Base-by-base conservation (phyloP, 2,888 invertebrate genomes). In the Ennomos quercinarius region DNA sequence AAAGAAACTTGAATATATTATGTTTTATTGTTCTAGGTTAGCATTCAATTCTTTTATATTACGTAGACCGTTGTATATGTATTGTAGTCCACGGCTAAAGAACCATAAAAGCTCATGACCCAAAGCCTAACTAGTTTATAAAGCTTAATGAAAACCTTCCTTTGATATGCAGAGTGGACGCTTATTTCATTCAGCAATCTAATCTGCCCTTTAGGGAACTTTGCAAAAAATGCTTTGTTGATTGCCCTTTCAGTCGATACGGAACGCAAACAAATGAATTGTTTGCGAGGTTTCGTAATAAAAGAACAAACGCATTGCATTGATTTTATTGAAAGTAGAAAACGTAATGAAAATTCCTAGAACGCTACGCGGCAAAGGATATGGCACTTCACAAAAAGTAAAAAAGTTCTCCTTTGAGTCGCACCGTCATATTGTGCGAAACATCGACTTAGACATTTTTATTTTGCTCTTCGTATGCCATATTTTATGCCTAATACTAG, bases 101-200 rank as follows among this genome's bases (percentile, higher is more conserved):
- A 43, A 12, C 12, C 39, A 48, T 50, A 57, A 50, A 54, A 53
- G 43, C 44, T 54, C 43, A 41, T 34, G 56, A 57, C 57, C 57
- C 49, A 17, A 51, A 50, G 17, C 27, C 47, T 58, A 60, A 60
- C 57, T 57, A 61, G 50, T 57, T 58, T 60, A 53, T 63, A 59
- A 56, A 49, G 53, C 61, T 52, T 70, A 72, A 76, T 72, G 63
- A 76, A 77, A 76, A 52, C 58, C 58, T 58, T 45, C 56, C 75
- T 80, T 79, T 78, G 71, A 71, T 68, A 76, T 78, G 76, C 74
- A 75, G 72, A 76, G 67, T 67, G 54, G 56, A 64, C 61, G 54
- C 66, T 67, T 63, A 69, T 70, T 73, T 71, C 67, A 73, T 71
- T 70, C 70, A 66, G 59, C 43, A 73, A 72, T 70, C 57, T 67